A percentile compares a stretch with the other conserved stretches of the same genome.
Conservation (phyloP, 2,888 invertebrate species). For the Rotaria macrura region DNA sequence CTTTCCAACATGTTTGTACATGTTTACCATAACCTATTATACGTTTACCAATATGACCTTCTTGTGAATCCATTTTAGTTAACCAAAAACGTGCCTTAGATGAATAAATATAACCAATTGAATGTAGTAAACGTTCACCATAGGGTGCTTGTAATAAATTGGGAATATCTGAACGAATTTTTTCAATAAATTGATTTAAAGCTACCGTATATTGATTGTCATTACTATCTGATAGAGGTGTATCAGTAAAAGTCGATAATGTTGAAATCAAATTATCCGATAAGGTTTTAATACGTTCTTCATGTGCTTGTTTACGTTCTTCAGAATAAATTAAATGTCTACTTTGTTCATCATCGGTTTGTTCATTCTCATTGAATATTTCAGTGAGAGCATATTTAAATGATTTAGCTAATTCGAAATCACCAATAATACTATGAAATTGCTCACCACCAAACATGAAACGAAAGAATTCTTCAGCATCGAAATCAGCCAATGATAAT, state of each 20-base stretch:
- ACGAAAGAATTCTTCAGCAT: conserved; percentile 11
- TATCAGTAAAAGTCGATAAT: neutral
- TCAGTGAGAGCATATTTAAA: neutral
- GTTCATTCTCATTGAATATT: neutral
- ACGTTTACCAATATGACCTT: neutral
- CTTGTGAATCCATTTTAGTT: conserved; percentile 11
- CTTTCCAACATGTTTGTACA: neutral
- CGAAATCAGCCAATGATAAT: neutral
- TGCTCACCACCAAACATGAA: conserved; percentile 1
- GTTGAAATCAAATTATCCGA: neutral
- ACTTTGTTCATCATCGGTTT: neutral
- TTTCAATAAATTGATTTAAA: neutral
- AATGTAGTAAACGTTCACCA: neutral
- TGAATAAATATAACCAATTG: neutral
- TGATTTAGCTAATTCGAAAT: conserved; percentile 1
- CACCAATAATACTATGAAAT: neutral
- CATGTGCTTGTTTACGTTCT: neutral
- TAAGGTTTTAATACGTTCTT: conserved; percentile 1
- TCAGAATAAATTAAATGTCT: neutral
- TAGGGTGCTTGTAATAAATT: neutral
- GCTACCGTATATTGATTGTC: neutral
- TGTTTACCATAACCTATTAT: neutral
- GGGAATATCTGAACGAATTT: neutral
- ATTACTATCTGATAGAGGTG: neutral
- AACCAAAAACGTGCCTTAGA: neutral